phyloP scores from a whole-genome alignment of 1,140 invertebrate species.

The Venustaconcha ellipsiformis region DNA sequence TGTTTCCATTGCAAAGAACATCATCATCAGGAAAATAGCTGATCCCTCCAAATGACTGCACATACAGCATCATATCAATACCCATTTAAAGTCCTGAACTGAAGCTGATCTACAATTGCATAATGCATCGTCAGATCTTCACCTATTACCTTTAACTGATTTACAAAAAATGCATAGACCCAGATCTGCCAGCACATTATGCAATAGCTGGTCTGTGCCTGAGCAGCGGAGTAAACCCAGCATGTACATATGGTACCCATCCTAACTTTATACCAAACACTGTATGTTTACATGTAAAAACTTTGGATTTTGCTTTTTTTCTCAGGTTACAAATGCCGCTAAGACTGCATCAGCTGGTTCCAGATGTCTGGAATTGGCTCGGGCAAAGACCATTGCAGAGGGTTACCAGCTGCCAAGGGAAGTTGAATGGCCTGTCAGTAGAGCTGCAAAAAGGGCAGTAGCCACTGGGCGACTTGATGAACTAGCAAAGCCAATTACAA shows the following conservation, averaged over 20 bases:
- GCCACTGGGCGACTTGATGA: slow-evolving; percentile 49
- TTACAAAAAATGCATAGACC: too few relatives aligned
- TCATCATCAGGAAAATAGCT: too few relatives aligned
- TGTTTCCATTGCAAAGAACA: background rate
- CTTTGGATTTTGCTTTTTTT: slow-evolving; percentile 6
- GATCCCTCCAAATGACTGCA: too few relatives aligned
- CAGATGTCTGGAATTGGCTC: slow-evolving; percentile 53
- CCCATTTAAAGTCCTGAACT: too few relatives aligned
- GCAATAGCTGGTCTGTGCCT: too few relatives aligned
- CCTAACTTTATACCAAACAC: background rate
- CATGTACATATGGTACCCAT: background rate
- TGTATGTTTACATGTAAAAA: background rate
- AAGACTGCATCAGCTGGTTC: slow-evolving; percentile 53
- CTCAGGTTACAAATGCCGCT: slow-evolving; percentile 49
- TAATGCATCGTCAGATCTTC: too few relatives aligned
- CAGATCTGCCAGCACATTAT: too few relatives aligned
- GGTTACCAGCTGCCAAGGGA: slow-evolving; percentile 54
- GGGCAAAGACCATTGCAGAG: slow-evolving; percentile 50
- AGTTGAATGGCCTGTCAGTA: slow-evolving; percentile 47
- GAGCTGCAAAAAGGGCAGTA: slow-evolving; percentile 49
- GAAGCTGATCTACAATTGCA: too few relatives aligned
- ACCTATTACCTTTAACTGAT: too few relatives aligned
- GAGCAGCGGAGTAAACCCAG: too few relatives aligned
- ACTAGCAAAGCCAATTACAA: slow-evolving; percentile 53
- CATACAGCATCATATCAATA: too few relatives aligned